Conservation (phyloP, 92 coral and sea anemone genomes). For the Muricea muricata region DNA sequence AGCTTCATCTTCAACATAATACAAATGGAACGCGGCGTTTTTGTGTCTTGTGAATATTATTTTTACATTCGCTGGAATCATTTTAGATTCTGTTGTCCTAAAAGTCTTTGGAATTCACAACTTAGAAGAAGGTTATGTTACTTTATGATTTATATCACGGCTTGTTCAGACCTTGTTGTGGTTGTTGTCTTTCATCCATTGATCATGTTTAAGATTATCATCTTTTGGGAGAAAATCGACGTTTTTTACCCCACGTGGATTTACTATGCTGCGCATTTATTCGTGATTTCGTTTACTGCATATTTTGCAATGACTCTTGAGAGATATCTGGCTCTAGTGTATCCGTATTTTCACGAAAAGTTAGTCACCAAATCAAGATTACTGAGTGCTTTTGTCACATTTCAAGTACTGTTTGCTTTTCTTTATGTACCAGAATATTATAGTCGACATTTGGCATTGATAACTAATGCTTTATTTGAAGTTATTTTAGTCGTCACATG, state of each 20-base stretch:
- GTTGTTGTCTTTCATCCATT: neutral
- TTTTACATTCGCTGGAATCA: neutral
- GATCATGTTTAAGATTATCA: neutral
- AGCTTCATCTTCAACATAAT: no score
- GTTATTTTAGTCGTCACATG: neutral
- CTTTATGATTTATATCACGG: no score
- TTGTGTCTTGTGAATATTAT: neutral
- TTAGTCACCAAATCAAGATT: neutral
- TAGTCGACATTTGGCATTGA: neutral
- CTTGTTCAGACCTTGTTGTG: neutral
- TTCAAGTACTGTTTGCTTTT: neutral
- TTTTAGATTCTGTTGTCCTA: neutral
- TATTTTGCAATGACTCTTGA: constrained; percentile 37
- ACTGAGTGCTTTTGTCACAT: neutral
- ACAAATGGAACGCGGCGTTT: neutral
- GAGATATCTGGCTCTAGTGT: constrained; percentile 49
- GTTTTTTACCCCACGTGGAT: no score
- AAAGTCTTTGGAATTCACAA: neutral
- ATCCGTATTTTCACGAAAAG: constrained; percentile 21
- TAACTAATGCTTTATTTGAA: neutral
- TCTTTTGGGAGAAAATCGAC: no score
- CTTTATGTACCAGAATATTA: neutral
- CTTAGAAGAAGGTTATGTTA: no score
- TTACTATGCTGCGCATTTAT: no score
- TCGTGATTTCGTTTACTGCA: neutral